phyloP scores from a whole-genome alignment of 1,140 invertebrate genomes.

The Drosophila bifasciata region DNA sequence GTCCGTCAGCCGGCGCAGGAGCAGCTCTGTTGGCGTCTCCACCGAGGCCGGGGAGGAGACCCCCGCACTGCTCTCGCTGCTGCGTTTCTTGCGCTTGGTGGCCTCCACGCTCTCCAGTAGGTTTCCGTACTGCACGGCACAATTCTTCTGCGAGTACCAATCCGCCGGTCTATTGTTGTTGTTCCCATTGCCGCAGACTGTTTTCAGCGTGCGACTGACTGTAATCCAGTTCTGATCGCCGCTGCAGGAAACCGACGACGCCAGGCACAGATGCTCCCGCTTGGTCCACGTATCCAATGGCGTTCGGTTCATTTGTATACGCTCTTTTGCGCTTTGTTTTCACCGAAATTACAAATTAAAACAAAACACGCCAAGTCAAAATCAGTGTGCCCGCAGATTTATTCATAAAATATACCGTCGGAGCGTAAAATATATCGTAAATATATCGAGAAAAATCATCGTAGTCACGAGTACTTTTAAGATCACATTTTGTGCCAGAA shows the following conservation, averaged over 20 bases:
- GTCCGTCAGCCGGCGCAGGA: conserved; percentile 90
- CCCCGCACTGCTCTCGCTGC: conserved; percentile 84
- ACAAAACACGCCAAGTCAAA: no score
- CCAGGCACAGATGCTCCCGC: conserved; percentile 92
- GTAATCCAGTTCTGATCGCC: conserved; percentile 98
- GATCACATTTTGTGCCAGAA: no score
- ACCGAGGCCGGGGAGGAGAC: conserved; percentile 67
- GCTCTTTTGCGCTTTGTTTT: conserved; percentile 25
- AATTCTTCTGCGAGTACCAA: conserved; percentile 96
- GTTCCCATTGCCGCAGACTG: conserved; percentile 87
- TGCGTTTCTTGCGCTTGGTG: conserved; percentile 93
- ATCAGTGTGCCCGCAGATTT: no score
- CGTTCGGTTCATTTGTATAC: conserved; percentile 86
- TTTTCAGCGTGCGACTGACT: conserved; percentile 91
- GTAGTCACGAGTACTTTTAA: no score
- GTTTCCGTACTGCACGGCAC: conserved; percentile 94
- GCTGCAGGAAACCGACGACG: conserved; percentile 93
- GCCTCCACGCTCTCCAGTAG: conserved; percentile 93
- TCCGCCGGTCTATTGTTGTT: conserved; percentile 88
- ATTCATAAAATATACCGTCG: no score
- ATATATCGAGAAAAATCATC: no score
- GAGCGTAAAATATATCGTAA: no score
- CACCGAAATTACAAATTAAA: no score
- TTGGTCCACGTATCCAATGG: conserved; percentile 93
- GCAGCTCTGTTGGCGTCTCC: conserved; percentile 90